phyloP scores from a whole-genome alignment of 2,113 vertebrate genomes.

The Callipepla californica region DNA sequence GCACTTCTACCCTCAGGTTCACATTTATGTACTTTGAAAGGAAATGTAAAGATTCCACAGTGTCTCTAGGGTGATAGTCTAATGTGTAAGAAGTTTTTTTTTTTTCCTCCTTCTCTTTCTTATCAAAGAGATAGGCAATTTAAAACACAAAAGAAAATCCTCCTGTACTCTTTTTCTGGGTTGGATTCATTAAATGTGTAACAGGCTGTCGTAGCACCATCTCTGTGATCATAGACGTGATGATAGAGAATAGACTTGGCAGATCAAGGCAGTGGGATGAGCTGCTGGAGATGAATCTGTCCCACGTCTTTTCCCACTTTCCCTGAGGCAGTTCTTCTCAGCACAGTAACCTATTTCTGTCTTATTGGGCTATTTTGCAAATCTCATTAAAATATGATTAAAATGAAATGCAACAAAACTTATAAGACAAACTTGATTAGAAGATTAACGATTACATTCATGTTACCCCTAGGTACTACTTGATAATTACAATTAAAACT shows the following conservation, averaged over 20 bases:
- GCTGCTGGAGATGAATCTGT: background rate
- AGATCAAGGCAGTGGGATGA: conserved; percentile 27
- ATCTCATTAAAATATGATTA: conserved; percentile 39
- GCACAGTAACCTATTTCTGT: conserved; percentile 43
- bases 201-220: conserved; percentile 3
- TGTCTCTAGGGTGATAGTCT: conserved; percentile 8
- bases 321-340: conserved; percentile 43
- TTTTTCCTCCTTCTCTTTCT: conserved; percentile 28
- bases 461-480: background rate
- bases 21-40: conserved; percentile 11
- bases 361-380: conserved; percentile 21
- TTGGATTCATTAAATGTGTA: conserved; percentile 2
- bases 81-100: background rate
- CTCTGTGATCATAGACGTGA: conserved; percentile 53
- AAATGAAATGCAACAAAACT: conserved; percentile 2
- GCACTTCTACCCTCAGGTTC: background rate
- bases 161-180: conserved; percentile 1
- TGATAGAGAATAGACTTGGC: conserved; percentile 28
- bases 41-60: background rate
- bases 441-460: background rate
- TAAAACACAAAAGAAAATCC: conserved; percentile 23
- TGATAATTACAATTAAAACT: background rate
- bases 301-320: background rate
- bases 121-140: conserved; percentile 50
- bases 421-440: background rate